Base-by-base conservation (phyloP, 2,888 invertebrate species). In the Tolmerus cingulatus region DNA sequence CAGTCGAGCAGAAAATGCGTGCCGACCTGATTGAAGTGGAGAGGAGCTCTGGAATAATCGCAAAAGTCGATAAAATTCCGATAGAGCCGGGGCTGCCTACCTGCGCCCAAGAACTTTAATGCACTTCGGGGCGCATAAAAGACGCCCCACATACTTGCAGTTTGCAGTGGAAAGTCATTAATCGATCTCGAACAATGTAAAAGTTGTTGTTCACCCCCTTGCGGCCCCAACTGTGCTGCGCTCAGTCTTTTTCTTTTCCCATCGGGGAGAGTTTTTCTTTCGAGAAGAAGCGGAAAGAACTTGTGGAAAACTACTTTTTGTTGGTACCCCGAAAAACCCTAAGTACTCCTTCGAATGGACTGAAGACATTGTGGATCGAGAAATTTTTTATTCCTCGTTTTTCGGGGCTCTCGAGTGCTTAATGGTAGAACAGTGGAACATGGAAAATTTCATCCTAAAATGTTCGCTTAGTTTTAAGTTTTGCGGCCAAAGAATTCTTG, bases 51-150 rank as follows among this genome's bases (percentile, higher is more conserved):
- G 9, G 51, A 79, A 79, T 30, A 79, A 27, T n/a, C 30, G n/a
- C 30, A 79, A 79, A 79, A 79, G 79, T 79, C 79, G 79, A 79
- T 79, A 79, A 79, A 79, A 79, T 79, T 51, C 79, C 30, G 51
- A 51, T 79, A 46, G 79, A 40, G 79, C 40, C 27, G n/a, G 66
- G 30, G 12, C 74, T 16, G 34, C 51, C 79, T 51, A 79, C 51
- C 46, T 27, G 51, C 51, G 16, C 79, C 51, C 16, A n/a, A 51
- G 23, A 79, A 79, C 51, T 46, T 46, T 79, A 79, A 40, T 46
- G 79, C 79, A 40, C 46, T 79, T 30, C 79, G 30, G 27, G 46
- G 23, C 23, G 79, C 46, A 79, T 66, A 78, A 78, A 40, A 19
- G 40, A 78, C 78, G 37, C 78, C 78, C 78, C 37, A 78, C 78